Base-by-base conservation (phyloP, 2,113 vertebrate species). In the Sus scrofa region DNA sequence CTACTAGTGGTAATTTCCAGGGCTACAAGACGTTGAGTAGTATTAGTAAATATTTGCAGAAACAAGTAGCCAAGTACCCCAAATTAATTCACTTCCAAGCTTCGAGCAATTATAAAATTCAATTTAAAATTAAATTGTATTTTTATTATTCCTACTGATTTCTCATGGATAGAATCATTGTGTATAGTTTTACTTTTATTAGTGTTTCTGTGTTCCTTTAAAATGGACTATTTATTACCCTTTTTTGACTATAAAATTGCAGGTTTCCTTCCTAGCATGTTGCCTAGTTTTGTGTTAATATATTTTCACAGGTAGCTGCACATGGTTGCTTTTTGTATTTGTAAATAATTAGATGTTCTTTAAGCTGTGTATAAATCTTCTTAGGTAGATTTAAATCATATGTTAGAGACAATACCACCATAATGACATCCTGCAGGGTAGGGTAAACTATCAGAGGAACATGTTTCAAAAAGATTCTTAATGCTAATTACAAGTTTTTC, bases 321-420 rank as follows among this genome's bases (percentile, higher is more conserved):
- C 10, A 32, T 12, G 0, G n/a, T 95, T 92, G 44, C 54, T 75
- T 88, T 91, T 63, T 84, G 6, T 1, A 10, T 37, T n/a, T 73
- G 34, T 71, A 44, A 74, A 75, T 93, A 82, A 82, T 79, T 54
- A 94, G 54, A 70, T 60, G 12, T 73, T 93, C 63, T 58, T 91
- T 22, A 68, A 34, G 1, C 30, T 26, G 12, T 77, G n/a, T 32
- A 9, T 58, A 77, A 60, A 70, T 78, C 5, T 60, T 87, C 18
- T 77, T 19, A 16, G 0, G 62, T n/a, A 18, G 39, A 30, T 37
- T 91, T 88, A 52, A 91, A 79, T 91, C 39, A 62, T 39, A 39
- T 83, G 77, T 88, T 83, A 22, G 63, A 78, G 58, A 60, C 26
- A 54, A 74, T 60, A 13, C 22, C 50, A 62, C 9, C 27, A 12